Evolutionary conservation across 2,888 invertebrate species (phyloP), one percentile per base, ranked within the genome.

Genomic region (Ceraclea dissimilis): DNA sequence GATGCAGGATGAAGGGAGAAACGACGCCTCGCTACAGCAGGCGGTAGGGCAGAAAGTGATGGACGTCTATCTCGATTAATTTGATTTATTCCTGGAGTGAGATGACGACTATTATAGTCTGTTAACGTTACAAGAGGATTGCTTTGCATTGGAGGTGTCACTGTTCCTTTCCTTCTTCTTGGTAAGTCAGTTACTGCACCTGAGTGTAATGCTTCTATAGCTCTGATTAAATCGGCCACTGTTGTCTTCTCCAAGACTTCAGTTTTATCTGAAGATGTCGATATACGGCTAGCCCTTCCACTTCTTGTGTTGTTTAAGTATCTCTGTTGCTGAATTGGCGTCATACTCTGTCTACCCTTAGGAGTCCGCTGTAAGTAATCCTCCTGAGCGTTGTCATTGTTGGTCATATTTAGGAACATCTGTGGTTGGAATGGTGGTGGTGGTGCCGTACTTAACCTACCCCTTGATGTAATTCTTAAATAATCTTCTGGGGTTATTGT

Each of bases 181-280:
- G 75, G 73, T 18, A 63, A 65, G 5, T 64, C 56, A 2, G 64
- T 59, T 47, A 54, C 22, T 22, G 68, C 74, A 50, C 74, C 70
- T 1, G 78, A 71, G 62, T 82, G 82, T 22, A 90, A 75, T n/a
- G 84, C 81, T 49, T 88, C 85, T 49, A 92, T 71, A 0, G 89
- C 90, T 55, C 90, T 77, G 21, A 92, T 78, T 53, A 92, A 79
- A 71, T 92, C 90, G 1, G 90, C 91, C 13, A 92, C 79, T 19
- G 90, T 88, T 0, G 91, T 91, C 65, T 89, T 85, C 69, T 91
- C 91, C 54, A 91, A 72, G 11, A 90, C 80, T 65, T 80, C 79
- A 5, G 81, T 77, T 64, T 81, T 79, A 61, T 77, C 74, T 1
- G 70, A 66, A 65, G 58, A 70, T 33, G 67, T 64, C 22, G 72